Percentiles rank a stretch among this genome's conserved stretches.
These are phyloP conservation scores for Cataglyphis rosenhaueri DNA, from an alignment of 2,888 invertebrate species.

Conservation along the genomic window DNA sequence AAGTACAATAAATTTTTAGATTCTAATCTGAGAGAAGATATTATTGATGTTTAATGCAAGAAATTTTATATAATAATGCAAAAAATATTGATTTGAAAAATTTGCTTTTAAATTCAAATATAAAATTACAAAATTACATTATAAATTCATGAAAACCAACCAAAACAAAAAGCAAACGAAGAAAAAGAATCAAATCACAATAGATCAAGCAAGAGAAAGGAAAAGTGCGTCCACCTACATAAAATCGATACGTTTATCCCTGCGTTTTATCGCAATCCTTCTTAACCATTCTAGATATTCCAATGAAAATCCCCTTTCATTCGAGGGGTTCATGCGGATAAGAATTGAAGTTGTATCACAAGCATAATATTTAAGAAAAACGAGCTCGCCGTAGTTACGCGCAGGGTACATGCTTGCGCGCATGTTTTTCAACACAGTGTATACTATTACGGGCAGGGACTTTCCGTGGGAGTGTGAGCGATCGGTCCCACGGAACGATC, in stretches of 20 bases:
- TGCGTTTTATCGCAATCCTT: neutral
- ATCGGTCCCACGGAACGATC: slow-evolving; percentile 82
- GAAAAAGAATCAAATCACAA: neutral
- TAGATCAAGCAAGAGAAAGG: slow-evolving; percentile 4
- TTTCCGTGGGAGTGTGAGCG: slow-evolving; percentile 80
- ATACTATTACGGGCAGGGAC: slow-evolving; percentile 70
- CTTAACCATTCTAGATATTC: slow-evolving; percentile 2
- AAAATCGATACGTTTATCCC: neutral
- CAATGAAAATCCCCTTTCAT: slow-evolving; percentile 47
- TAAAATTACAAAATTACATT: neutral
- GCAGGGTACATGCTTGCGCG: slow-evolving; percentile 50
- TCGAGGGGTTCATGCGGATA: slow-evolving; percentile 16
- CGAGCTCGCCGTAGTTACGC: slow-evolving; percentile 63
- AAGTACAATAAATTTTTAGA: neutral
- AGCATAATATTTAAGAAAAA: slow-evolving; percentile 31
- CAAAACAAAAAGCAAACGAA: neutral
- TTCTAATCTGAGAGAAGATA: neutral
- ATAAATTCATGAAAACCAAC: neutral
- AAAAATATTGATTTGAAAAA: neutral
- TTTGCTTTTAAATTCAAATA: neutral
- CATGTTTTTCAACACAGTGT: slow-evolving; percentile 72
- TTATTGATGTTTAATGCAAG: neutral
- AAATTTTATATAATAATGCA: neutral
- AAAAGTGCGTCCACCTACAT: slow-evolving; percentile 3
- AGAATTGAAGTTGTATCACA: slow-evolving; percentile 29